Base-by-base conservation (phyloP, 2,113 vertebrate species). In the Brachyistius frenatus region DNA sequence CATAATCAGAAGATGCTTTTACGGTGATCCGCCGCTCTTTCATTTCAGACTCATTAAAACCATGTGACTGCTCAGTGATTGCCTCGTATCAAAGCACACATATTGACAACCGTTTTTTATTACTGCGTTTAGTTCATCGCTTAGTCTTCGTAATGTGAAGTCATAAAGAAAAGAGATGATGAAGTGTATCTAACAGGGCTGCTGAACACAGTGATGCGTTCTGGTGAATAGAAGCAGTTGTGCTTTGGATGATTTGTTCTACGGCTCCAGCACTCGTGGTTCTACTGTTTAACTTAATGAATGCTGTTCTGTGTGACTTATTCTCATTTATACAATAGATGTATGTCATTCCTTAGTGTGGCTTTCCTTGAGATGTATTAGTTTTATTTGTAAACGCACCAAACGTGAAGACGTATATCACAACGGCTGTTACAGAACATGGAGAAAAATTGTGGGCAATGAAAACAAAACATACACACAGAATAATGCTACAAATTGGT, bases 1-100 rank as follows among this genome's bases (percentile, higher is more conserved):
- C 64, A 60, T 54, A 58, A 76, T 81, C 54, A 72, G 53, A 72
- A 56, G 35, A 62, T 56, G 54, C 78, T 76, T 56, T 83, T 23
- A 66, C 73, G 57, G 46, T 30, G 6, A 47, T 53, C 44, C n/a
- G 46, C 52, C 32, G 10, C 23, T 16, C 64, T 85, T 88, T 87
- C 62, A 83, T 85, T 64, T 63, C 23, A 6, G 37, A 55, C 0
- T 64, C 49, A 58, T 54, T 71, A 39, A 56, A 87, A 68, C 8
- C 0, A 7, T 33, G 58, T 66, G 55, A 56, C 52, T 44, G 65
- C 76, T 73, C n/a, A 37, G 15, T 60, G 76, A 69, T 62, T 52
- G 57, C 64, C 32, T 30, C 47, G 10, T 35, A 56, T 73, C 49
- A 73, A 54, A 83, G 62, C 56, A 15, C 11, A n/a, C 7, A 35